Evolutionary conservation across 1,140 invertebrate genomes (phyloP).

Genomic region (Diabrotica undecimpunctata): DNA sequence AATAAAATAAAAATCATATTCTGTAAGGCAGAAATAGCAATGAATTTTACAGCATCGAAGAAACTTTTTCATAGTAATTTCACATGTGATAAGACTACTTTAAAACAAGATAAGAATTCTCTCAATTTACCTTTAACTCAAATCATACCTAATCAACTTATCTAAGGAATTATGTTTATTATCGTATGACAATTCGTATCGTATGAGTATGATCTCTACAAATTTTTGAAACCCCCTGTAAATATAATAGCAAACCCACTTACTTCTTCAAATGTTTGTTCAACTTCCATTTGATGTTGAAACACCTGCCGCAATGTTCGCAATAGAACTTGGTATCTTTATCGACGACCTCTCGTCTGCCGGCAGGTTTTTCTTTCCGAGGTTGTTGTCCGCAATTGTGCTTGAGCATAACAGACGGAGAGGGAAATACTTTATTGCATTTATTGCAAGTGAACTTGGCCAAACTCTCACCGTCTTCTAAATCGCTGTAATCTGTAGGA

Average conservation of each 20-base stretch:
- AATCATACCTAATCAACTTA: no score
- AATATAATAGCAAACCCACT: not conserved
- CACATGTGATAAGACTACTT: no score
- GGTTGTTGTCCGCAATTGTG: not conserved
- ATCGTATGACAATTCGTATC: no score
- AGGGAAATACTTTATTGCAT: not conserved
- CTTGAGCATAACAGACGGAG: not conserved
- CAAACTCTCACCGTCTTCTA: not conserved
- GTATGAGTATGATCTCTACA: constrained; percentile 47
- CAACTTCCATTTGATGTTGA: constrained; percentile 65
- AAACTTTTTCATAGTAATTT: no score
- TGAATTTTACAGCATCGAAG: no score
- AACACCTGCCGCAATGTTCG: constrained; percentile 63
- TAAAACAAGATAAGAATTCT: no score
- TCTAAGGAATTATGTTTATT: no score
- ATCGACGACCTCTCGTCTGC: not conserved
- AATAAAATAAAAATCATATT: not conserved
- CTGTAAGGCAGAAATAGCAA: no score
- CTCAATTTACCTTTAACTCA: no score
- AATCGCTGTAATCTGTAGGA: not conserved
- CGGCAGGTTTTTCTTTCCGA: not conserved
- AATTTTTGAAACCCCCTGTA: not conserved
- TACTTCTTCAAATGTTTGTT: constrained; percentile 55
- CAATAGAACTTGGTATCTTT: constrained; percentile 44
- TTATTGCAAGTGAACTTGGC: constrained; percentile 4